A percentile compares a stretch with the other conserved stretches of the same genome.
These are phyloP conservation scores for Galeopterus variegatus DNA, from an alignment of 2,113 vertebrate species.

Conservation along the genomic window DNA sequence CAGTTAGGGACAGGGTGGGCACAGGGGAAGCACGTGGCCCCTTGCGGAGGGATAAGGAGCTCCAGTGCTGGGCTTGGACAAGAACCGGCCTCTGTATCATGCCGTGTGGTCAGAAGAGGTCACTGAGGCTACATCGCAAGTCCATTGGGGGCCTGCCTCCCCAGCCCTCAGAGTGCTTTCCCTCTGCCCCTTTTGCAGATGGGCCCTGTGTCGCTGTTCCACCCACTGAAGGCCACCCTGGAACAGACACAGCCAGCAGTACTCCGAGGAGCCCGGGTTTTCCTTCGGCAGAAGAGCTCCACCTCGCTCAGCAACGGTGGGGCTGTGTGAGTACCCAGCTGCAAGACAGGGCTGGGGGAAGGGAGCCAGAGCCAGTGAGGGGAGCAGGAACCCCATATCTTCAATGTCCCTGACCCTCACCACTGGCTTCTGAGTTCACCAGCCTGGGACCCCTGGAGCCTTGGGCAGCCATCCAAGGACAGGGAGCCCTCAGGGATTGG, in stretches of 20 bases:
- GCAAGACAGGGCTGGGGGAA: accelerated
- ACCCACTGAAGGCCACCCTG: conserved; percentile 89
- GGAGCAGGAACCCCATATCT: accelerated
- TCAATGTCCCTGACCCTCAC: accelerated
- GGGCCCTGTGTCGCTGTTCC: conserved; percentile 89
- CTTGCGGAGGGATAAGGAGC: neutral
- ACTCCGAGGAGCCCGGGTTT: conserved; percentile 89
- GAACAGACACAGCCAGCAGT: conserved; percentile 89
- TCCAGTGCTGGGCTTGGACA: neutral
- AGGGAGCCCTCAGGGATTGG: neutral
- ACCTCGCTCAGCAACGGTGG: conserved; percentile 95
- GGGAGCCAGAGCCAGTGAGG: neutral
- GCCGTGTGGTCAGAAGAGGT: neutral
- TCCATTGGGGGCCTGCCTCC: neutral
- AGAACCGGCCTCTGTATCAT: neutral
- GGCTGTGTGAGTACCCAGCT: conserved; percentile 90
- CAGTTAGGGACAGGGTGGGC: neutral
- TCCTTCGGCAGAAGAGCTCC: conserved; percentile 91
- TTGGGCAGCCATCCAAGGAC: neutral
- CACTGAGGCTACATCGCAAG: accelerated
- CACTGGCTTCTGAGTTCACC: neutral
- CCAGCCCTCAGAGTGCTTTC: neutral
- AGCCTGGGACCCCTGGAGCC: neutral
- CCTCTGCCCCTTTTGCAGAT: conserved; percentile 83
- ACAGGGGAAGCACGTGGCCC: neutral